Conservation (phyloP, 2,888 invertebrate genomes). For the Iselma pallidipennis region DNA sequence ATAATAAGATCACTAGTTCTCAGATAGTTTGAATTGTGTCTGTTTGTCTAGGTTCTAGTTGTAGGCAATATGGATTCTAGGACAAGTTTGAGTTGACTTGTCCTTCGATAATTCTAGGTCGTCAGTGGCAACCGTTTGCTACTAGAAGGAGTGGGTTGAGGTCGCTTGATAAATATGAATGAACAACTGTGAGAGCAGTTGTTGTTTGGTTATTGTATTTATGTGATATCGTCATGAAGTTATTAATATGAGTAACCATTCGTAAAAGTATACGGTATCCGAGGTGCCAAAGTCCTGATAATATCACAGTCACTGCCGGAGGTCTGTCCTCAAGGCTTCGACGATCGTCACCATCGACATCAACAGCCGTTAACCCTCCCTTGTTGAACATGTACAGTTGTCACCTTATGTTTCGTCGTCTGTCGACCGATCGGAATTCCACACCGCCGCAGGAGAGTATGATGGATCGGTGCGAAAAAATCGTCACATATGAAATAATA, state of each 20-base stretch:
- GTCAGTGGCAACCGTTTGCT: not conserved
- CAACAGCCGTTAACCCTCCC: not conserved
- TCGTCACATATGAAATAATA: slow-evolving; percentile 44
- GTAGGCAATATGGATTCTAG: too few species aligned
- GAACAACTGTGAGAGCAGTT: slow-evolving; percentile 40
- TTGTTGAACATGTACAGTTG: slow-evolving; percentile 1
- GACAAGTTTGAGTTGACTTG: not conserved
- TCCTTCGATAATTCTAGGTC: not conserved
- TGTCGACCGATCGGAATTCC: slow-evolving; percentile 9
- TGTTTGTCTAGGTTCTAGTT: not conserved
- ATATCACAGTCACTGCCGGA: slow-evolving; percentile 33
- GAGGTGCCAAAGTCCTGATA: slow-evolving; percentile 40
- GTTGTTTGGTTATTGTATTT: slow-evolving; percentile 30
- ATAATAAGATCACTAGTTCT: not conserved
- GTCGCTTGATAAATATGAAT: slow-evolving; percentile 41
- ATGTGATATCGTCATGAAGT: slow-evolving; percentile 28
- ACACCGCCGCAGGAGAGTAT: slow-evolving; percentile 19
- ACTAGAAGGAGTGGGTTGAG: not conserved
- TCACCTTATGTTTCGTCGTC: not conserved
- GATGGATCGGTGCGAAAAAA: slow-evolving; percentile 41
- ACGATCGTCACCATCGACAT: slow-evolving; percentile 5
- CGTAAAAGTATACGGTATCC: slow-evolving; percentile 36
- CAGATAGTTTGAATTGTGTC: not conserved
- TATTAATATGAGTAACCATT: slow-evolving; percentile 42
- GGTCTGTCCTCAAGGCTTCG: slow-evolving; percentile 26